A percentile compares a stretch with the other conserved stretches of the same genome.
These are phyloP conservation scores for Rhea americana DNA, from an alignment of 2,113 vertebrate species.

Conservation along the genomic window DNA sequence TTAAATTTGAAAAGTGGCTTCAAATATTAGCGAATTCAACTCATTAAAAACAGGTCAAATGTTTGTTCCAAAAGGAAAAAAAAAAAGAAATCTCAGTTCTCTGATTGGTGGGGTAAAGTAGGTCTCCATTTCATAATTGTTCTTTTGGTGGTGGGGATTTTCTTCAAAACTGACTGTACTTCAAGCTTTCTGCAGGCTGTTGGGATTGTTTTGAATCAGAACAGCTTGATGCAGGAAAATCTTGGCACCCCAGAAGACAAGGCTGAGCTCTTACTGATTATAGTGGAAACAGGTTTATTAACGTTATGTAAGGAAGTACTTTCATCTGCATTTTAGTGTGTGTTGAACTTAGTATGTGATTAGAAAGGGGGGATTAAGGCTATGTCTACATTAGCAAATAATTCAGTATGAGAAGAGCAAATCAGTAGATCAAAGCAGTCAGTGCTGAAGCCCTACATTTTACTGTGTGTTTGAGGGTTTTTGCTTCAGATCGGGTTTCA, in stretches of 20 bases:
- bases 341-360: background rate
- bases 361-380: constrained; percentile 4
- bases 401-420: background rate
- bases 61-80: background rate
- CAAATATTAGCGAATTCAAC: background rate
- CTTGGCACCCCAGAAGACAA: background rate
- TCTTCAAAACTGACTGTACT: background rate
- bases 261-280: background rate
- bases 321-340: background rate
- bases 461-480: background rate
- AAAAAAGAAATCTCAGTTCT: rapidly evolving
- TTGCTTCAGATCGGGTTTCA: background rate
- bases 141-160: background rate
- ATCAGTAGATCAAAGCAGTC: background rate
- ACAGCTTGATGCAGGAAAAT: background rate
- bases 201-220: background rate
- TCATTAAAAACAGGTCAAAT: background rate
- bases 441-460: background rate
- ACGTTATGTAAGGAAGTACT: background rate
- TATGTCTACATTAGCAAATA: constrained; percentile 20
- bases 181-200: background rate
- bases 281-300: background rate
- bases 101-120: background rate
- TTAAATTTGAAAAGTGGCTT: constrained; percentile 1
- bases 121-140: background rate